phyloP scores from a whole-genome alignment of 2,113 vertebrate species.

The Chionomys nivalis region DNA sequence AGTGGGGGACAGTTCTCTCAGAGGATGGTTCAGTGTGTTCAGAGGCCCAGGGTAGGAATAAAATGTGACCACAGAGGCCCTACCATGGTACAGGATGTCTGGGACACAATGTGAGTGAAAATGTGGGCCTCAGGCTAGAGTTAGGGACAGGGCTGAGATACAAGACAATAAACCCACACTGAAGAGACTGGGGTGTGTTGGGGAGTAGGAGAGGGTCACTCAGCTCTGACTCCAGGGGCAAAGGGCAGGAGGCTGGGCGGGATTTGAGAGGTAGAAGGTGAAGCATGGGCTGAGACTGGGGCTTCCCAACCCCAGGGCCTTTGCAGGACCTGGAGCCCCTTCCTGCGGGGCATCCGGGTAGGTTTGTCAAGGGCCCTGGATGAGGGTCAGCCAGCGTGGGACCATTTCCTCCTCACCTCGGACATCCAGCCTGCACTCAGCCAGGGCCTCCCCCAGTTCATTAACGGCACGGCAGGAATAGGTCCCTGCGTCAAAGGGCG shows the following conservation, averaged over 20 bases:
- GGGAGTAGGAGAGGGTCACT: not conserved
- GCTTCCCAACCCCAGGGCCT: not conserved
- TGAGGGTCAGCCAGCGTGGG: accelerated
- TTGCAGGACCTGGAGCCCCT: not conserved
- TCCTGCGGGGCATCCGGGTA: not conserved
- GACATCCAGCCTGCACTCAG: constrained; percentile 91
- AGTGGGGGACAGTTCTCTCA: not conserved
- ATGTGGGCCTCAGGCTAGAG: not conserved
- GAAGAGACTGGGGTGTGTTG: not conserved
- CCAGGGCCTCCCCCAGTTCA: constrained; percentile 89
- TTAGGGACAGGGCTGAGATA: no score
- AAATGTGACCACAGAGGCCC: not conserved
- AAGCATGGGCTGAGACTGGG: no score
- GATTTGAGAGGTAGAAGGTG: not conserved
- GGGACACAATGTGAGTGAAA: not conserved
- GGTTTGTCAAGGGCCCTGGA: not conserved
- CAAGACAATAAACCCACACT: no score
- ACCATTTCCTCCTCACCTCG: constrained; percentile 79
- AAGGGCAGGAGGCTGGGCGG: not conserved
- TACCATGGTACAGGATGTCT: not conserved
- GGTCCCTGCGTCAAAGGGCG: constrained; percentile 90
- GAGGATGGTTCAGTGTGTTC: not conserved
- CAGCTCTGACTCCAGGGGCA: not conserved
- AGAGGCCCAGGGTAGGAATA: not conserved
- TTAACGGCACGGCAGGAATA: constrained; percentile 91